A percentile compares a stretch with the other conserved stretches of the same genome.
These are phyloP conservation scores for Melanargia galathea DNA, from an alignment of 2,888 invertebrate species.

Conservation along the genomic window DNA sequence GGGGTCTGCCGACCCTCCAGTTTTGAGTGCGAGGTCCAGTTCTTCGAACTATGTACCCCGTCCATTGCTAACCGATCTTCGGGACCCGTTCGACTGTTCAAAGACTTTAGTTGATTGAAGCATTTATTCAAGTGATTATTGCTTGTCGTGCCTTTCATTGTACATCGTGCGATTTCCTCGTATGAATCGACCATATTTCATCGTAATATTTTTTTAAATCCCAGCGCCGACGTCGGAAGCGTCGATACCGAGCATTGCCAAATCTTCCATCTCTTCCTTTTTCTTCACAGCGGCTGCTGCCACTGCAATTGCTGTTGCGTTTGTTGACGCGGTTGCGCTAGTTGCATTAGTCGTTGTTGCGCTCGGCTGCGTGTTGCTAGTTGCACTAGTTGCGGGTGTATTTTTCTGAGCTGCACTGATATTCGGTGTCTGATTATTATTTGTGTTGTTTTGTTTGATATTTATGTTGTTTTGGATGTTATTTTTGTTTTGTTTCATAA, in stretches of 20 bases:
- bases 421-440: conserved; percentile 26
- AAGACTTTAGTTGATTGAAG: too few relatives aligned
- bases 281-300: conserved; percentile 46
- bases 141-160: not conserved
- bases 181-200: not conserved
- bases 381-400: not conserved
- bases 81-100: too few relatives aligned
- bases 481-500: too few relatives aligned
- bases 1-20: too few relatives aligned
- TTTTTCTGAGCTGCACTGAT: not conserved
- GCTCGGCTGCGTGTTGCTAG: conserved; percentile 31
- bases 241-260: conserved; percentile 93
- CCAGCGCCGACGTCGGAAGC: conserved; percentile 88
- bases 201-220: conserved; percentile 44
- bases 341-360: conserved; percentile 29
- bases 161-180: not conserved
- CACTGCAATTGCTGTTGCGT: conserved; percentile 23
- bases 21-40: too few relatives aligned
- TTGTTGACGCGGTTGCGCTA: conserved; percentile 29
- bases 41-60: too few relatives aligned
- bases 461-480: conserved; percentile 28
- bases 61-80: too few relatives aligned
- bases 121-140: not conserved
- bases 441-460: conserved; percentile 24
- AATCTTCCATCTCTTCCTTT: conserved; percentile 85